These are phyloP conservation scores for Octodonta nipae DNA, from an alignment of 2,888 invertebrate genomes.

Conservation along the genomic window DNA sequence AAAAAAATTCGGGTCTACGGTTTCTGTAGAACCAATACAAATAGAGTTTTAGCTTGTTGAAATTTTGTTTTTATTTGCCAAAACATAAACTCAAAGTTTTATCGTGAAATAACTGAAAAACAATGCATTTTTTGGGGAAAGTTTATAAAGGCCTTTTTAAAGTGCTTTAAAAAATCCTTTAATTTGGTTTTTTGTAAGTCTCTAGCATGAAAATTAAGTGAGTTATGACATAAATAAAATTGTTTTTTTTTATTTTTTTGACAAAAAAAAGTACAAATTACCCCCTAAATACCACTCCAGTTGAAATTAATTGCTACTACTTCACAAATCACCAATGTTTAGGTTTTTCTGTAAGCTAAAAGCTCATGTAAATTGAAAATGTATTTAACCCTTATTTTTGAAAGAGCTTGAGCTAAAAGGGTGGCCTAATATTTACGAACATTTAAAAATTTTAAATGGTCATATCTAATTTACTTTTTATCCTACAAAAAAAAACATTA, in stretches of 20 bases:
- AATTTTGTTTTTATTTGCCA: neutral
- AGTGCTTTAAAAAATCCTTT: neutral
- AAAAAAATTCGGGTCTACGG: no score
- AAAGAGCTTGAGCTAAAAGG: no score
- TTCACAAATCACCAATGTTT: no score
- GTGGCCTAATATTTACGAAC: no score
- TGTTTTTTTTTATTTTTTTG: neutral
- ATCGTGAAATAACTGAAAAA: neutral
- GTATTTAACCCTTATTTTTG: no score
- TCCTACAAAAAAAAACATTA: no score
- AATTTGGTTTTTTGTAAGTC: neutral
- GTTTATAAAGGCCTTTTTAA: neutral
- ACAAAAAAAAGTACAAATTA: neutral
- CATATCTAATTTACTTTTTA: no score
- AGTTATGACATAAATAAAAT: neutral
- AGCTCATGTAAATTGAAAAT: no score
- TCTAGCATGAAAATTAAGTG: neutral
- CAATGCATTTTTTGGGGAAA: neutral
- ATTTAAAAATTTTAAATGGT: no score
- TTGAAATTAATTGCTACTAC: neutral
- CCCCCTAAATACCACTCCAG: neutral
- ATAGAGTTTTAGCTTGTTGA: neutral
- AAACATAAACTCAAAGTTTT: neutral
- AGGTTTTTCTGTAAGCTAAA: no score
- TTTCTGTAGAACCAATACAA: no score